Evolutionary conservation across 2,797 vertebrate genomes (phyloP).

Genomic region (Spizella passerina): DNA sequence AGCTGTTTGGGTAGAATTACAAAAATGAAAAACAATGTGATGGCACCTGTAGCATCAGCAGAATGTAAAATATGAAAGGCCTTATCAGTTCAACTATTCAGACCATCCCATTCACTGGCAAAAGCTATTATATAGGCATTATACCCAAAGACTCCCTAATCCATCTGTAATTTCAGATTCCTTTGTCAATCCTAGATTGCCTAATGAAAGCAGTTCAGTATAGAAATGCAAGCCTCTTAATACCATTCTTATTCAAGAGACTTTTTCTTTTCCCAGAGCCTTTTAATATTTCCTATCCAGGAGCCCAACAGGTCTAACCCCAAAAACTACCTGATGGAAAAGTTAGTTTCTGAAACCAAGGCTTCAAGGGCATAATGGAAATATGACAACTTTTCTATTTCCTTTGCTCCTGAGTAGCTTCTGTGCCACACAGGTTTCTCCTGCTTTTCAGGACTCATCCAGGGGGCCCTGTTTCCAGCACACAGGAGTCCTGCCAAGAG

Average conservation of each 20-base stretch:
- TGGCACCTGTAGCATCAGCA: background rate
- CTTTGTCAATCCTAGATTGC: slow-evolving; percentile 24
- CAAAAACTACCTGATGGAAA: background rate
- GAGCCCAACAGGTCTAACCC: background rate
- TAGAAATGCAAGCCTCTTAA: background rate
- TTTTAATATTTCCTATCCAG: background rate
- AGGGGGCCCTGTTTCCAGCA: background rate
- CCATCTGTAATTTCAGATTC: slow-evolving; percentile 18
- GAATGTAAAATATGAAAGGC: background rate
- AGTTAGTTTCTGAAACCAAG: background rate
- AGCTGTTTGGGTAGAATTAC: slow-evolving; percentile 1
- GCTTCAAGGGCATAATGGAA: background rate
- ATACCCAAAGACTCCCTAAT: slow-evolving; percentile 4
- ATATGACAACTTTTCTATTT: background rate
- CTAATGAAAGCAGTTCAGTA: background rate
- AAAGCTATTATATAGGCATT: background rate
- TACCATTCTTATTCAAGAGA: background rate
- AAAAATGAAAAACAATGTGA: slow-evolving; percentile 14
- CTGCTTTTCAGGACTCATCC: background rate
- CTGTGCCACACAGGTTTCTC: background rate
- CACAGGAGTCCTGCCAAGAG: background rate
- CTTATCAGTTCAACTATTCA: slow-evolving; percentile 18
- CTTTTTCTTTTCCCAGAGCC: background rate
- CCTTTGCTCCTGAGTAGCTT: background rate
- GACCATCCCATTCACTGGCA: background rate